Percentiles rank a stretch among this genome's conserved stretches.
Conservation (phyloP, 1,140 invertebrate species). For the Heliconius himera region DNA sequence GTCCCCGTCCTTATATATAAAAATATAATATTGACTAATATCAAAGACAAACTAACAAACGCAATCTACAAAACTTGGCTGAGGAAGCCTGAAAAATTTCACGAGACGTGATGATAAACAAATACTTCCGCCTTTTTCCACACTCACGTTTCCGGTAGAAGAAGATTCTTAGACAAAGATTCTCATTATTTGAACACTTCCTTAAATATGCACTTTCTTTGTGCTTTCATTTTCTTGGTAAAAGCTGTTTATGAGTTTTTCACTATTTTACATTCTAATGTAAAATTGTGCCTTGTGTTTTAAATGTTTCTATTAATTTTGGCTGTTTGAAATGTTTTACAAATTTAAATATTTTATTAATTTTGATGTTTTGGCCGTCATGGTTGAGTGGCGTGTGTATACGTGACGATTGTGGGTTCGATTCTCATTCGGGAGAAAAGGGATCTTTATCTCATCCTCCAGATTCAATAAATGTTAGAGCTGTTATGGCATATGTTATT, state of each 20-base stretch:
- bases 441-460: neutral
- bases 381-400: too few species aligned
- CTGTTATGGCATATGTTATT: too few species aligned
- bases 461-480: too few species aligned
- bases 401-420: too few species aligned
- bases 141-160: neutral
- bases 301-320: too few species aligned
- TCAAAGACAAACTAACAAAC: neutral
- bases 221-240: neutral
- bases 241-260: neutral
- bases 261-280: neutral
- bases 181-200: constrained; percentile 1
- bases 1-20: too few species aligned
- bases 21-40: neutral
- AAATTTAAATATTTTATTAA: too few species aligned
- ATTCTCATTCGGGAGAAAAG: neutral
- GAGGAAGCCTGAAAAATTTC: neutral
- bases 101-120: neutral
- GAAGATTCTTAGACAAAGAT: neutral
- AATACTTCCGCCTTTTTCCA: too few species aligned
- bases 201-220: constrained; percentile 1
- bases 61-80: neutral
- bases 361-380: too few species aligned
- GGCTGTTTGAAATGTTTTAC: too few species aligned
- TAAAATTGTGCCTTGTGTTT: neutral